Conservation (phyloP, 2,797 vertebrate species). For the Platyrinchus mystaceus region DNA sequence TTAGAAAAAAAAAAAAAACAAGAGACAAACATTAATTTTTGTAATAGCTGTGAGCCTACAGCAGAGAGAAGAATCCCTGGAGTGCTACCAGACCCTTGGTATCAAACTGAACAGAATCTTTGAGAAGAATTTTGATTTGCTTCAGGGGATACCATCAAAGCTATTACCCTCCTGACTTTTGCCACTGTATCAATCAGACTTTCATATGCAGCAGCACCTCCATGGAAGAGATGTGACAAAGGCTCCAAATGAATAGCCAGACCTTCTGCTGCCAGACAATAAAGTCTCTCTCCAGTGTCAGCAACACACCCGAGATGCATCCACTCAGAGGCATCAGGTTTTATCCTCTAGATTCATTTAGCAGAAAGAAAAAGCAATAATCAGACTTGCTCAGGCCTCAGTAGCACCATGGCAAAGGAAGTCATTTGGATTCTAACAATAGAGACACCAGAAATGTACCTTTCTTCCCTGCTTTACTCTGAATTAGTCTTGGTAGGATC, state of each 20-base stretch:
- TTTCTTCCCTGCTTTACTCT: neutral
- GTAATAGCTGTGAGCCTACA: conserved; percentile 4
- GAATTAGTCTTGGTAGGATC: neutral
- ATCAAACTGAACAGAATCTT: neutral
- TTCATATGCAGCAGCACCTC: conserved; percentile 8
- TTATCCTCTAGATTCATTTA: neutral
- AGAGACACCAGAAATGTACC: neutral
- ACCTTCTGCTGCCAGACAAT: neutral
- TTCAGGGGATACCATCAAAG: conserved; percentile 8
- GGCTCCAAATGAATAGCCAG: neutral
- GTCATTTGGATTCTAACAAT: neutral
- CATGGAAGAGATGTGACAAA: neutral
- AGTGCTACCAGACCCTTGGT: neutral
- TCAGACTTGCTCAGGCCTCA: neutral
- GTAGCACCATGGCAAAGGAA: neutral
- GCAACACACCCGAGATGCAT: neutral
- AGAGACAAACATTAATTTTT: conserved; percentile 19
- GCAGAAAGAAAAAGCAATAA: neutral
- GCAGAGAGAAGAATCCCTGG: conserved; percentile 8
- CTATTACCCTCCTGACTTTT: neutral
- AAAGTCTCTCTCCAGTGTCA: neutral
- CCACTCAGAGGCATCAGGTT: neutral
- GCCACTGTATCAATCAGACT: neutral
- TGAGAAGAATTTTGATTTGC: neutral
- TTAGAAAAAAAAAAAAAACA: neutral